phyloP scores from a whole-genome alignment of 2,888 invertebrate species.

The Parnassius glacialis region DNA sequence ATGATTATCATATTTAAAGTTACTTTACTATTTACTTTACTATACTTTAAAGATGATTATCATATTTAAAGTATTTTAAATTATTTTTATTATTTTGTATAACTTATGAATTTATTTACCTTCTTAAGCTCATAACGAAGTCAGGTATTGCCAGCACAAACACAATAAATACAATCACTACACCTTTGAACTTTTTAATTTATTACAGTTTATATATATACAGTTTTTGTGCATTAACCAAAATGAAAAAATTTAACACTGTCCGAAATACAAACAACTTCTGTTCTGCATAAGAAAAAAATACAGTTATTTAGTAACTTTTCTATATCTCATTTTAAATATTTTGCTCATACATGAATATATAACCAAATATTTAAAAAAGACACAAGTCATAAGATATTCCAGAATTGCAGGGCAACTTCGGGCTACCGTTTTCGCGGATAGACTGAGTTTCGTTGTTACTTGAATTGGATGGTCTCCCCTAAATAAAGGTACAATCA shows the following conservation, averaged over 20 bases:
- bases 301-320: too few relatives aligned
- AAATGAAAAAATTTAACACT: slow-evolving; percentile 4
- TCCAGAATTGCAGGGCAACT: slow-evolving; percentile 37
- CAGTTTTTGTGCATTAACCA: too few relatives aligned
- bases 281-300: not conserved
- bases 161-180: not conserved
- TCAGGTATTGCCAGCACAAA: not conserved
- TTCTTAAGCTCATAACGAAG: slow-evolving; percentile 35
- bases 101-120: slow-evolving; percentile 27
- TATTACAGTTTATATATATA: too few relatives aligned
- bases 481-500: slow-evolving; percentile 2
- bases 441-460: slow-evolving; percentile 44
- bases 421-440: slow-evolving; percentile 44
- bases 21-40: too few relatives aligned
- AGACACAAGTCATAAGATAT: slow-evolving; percentile 16
- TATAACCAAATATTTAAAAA: not conserved
- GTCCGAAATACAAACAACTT: not conserved
- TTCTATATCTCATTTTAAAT: not conserved
- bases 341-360: not conserved
- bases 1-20: too few relatives aligned
- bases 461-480: slow-evolving; percentile 29
- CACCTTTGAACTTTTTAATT: not conserved
- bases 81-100: too few relatives aligned
- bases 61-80: too few relatives aligned
- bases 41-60: too few relatives aligned